phyloP scores from a whole-genome alignment of 2,888 invertebrate genomes.

The Ennomos fuscantarius region DNA sequence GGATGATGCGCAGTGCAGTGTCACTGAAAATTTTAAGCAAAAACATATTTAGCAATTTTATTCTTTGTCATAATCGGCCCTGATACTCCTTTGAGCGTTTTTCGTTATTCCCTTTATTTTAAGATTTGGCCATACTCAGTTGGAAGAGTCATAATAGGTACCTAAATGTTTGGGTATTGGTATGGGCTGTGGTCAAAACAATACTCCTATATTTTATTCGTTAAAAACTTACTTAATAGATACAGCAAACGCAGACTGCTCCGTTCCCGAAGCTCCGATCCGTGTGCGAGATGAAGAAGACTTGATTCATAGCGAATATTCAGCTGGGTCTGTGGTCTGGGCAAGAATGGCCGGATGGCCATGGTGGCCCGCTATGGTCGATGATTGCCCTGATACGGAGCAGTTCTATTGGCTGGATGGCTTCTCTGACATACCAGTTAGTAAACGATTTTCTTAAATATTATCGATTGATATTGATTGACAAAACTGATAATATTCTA shows the following conservation, averaged over 20 bases:
- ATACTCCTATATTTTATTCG: too few species aligned
- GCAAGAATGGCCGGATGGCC: constrained; percentile 86
- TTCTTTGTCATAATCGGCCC: too few species aligned
- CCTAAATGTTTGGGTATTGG: too few species aligned
- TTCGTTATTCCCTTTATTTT: too few species aligned
- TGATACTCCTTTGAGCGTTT: too few species aligned
- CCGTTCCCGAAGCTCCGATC: constrained; percentile 74
- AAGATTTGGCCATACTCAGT: too few species aligned
- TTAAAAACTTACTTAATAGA: constrained; percentile 57
- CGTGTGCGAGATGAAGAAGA: constrained; percentile 77
- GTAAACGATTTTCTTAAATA: constrained; percentile 16
- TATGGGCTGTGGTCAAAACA: too few species aligned
- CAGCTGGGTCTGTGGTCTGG: constrained; percentile 88
- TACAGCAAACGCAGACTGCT: constrained; percentile 75
- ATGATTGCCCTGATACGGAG: constrained; percentile 87
- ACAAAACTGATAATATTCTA: neutral
- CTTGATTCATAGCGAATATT: constrained; percentile 84
- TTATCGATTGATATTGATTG: too few species aligned
- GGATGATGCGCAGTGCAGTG: too few species aligned
- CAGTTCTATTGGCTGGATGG: constrained; percentile 86
- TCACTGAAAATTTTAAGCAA: too few species aligned
- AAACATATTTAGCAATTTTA: too few species aligned
- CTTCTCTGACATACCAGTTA: constrained; percentile 81
- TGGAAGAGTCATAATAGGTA: too few species aligned
- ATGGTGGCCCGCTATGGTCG: constrained; percentile 91